Percentiles rank a stretch among this genome's conserved stretches.
Conservation (phyloP, 2,797 vertebrate genomes). For the Crenichthys baileyi region DNA sequence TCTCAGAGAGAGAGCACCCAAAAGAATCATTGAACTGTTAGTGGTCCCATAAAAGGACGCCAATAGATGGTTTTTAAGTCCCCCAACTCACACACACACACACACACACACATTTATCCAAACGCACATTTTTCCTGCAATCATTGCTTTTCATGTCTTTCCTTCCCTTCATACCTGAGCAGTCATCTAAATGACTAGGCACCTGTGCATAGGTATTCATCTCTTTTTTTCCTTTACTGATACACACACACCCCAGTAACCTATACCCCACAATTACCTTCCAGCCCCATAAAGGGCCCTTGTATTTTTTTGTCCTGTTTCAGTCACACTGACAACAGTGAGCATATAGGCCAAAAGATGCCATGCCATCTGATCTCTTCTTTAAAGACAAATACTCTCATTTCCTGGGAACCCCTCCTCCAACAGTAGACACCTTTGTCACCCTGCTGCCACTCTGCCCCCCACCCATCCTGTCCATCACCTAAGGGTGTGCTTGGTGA, state of each 20-base stretch:
- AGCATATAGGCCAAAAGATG: conserved; percentile 66
- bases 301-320: conserved; percentile 82
- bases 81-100: conserved; percentile 1
- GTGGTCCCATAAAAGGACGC: conserved; percentile 41
- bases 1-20: conserved; percentile 21
- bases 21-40: conserved; percentile 38
- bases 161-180: conserved; percentile 81
- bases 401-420: conserved; percentile 68
- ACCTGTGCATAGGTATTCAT: conserved; percentile 81
- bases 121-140: conserved; percentile 47
- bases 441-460: conserved; percentile 62
- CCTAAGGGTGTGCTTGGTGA: conserved; percentile 72
- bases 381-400: conserved; percentile 78
- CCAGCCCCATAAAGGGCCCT: conserved; percentile 86
- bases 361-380: conserved; percentile 76
- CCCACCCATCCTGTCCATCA: conserved; percentile 63
- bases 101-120: conserved; percentile 15
- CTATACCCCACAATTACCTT: conserved; percentile 92
- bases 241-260: conserved; percentile 83
- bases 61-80: conserved; percentile 32
- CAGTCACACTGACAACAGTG: conserved; percentile 82
- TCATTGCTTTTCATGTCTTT: conserved; percentile 71
- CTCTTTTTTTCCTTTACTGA: conserved; percentile 56
- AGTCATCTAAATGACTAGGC: conserved; percentile 74
- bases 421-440: conserved; percentile 80